Percentiles rank a stretch among this genome's conserved stretches.
These are phyloP conservation scores for Drosophila ustulata DNA, from an alignment of 2,888 invertebrate species.

Conservation along the genomic window DNA sequence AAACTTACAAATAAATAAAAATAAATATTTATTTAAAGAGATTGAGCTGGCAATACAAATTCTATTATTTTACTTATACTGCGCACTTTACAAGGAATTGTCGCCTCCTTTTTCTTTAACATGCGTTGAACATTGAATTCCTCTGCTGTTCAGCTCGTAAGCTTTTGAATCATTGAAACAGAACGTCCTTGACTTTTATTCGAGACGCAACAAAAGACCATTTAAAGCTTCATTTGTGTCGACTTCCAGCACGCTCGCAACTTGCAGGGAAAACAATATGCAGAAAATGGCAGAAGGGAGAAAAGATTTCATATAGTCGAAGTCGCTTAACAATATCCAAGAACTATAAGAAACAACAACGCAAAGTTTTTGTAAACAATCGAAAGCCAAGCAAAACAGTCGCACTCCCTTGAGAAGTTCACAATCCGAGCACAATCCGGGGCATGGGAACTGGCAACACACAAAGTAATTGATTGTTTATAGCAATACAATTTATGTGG, in stretches of 20 bases:
- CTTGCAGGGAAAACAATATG: conserved; percentile 20
- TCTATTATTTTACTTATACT: background rate
- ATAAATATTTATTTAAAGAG: no score
- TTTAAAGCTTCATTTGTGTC: conserved; percentile 42
- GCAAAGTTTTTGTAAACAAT: conserved; percentile 49
- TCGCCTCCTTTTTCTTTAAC: background rate
- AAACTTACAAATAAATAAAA: no score
- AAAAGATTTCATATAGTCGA: conserved; percentile 8
- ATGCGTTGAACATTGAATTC: background rate
- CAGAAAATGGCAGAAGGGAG: background rate
- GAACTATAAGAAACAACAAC: conserved; percentile 40
- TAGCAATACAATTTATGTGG: conserved; percentile 75
- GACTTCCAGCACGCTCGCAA: conserved; percentile 40
- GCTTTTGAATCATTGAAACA: conserved; percentile 1
- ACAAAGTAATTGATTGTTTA: conserved; percentile 81
- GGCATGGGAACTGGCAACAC: conserved; percentile 41
- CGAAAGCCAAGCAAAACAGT: conserved; percentile 28
- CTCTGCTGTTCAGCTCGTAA: background rate
- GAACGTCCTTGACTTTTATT: conserved; percentile 43
- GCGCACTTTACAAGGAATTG: background rate
- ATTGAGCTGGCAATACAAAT: no score
- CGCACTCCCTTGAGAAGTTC: conserved; percentile 42
- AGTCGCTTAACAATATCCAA: conserved; percentile 7
- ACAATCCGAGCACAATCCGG: conserved; percentile 4
- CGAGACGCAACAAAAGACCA: conserved; percentile 15